Evolutionary conservation across 1,140 invertebrate genomes (phyloP), one percentile per base, ranked within the genome.

Genomic region (Drosophila lacertosa): DNA sequence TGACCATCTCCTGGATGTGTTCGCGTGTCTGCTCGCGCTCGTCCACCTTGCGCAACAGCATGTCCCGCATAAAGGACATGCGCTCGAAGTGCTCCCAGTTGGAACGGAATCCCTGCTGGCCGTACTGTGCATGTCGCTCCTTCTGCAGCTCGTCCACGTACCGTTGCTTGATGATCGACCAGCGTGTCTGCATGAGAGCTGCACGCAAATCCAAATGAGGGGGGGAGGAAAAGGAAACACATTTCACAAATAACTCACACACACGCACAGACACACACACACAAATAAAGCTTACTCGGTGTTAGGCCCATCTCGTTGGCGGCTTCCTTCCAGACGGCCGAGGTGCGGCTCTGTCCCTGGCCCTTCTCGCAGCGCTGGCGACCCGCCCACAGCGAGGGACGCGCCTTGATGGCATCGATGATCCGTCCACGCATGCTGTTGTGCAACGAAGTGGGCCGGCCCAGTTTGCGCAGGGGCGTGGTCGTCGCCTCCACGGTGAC

Each of bases 1-100:
- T 90, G 15, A 89, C 84, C 55, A 90, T 90, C 64, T 90, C 89
- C 60, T 90, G 89, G 42, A 90, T 90, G 11, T 90, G 89, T 16
- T 90, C 89, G 1, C 89, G 89, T 0, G 89, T 90, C 51, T 90
- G 89, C 29, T 90, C 89, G 3, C 89, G 80, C 26, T 90, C 89
- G 44, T 90, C 89, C 24, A 90, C 89, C 42, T 90, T 90, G 20
- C 81, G 80, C 0, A 82, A 54, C 40, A 90, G 69, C 45, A 83
- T 90, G 3, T 90, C 89, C 1, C 89, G 67, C 89, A 90, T 90
- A 9, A 90, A 90, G 35, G 73, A 67, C 89, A 90, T 90, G 15
- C 89, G 89, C n/a, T 90, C 89, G 10, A 90, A 90, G 68, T 90
- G 89, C 48, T 90, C 89, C 89, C 89, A 90, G 10, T 84, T 89